Base-by-base conservation (phyloP, 1,140 invertebrate genomes). In the Sarcophaga peregrina region DNA sequence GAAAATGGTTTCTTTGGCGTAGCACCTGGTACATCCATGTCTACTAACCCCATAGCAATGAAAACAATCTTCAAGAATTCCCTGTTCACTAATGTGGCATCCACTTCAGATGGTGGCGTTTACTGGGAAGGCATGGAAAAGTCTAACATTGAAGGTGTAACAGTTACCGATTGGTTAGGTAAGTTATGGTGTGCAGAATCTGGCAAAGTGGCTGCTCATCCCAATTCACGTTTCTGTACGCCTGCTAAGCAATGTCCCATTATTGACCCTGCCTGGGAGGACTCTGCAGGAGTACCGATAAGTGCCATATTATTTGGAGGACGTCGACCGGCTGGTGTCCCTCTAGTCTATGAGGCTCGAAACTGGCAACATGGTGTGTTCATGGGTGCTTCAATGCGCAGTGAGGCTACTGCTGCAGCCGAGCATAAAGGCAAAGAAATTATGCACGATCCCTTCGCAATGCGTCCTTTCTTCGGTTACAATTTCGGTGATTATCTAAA, bases 1-100 rank as follows among this genome's bases (percentile, higher is more conserved):
- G 97, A 99, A 90, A 95, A 96, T 88, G 97, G 98, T 52, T 99
- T 99, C 92, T 99, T 99, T 89, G 97, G 97, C 0, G 97, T 99
- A 0, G 98, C 98, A 0, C 97, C 97, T 50, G 97, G 96, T 6
- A 99, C 97, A 1, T 96, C 95, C 3, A 92, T 91, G 58, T 91
- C 93, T n/a, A 98, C 96, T 0, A 98, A 99, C 90, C 97, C 97
- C 0, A 97, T 96, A 89, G 98, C 98, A 5, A 98, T 99, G 96
- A 92, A 94, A 72, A 97, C 96, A 0, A 94, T 98, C 54, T 94
- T 96, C 86, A 93, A 93, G 74, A 97, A 99, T 88, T 97, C 97
- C 0, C 92, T 99, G 13, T 99, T 98, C 89, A 99, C 98, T 0
- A 99, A 99, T 90, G 97, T 98, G 20, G 97, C 96, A 0, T 92